Evolutionary conservation across 2,113 vertebrate species (phyloP), one percentile per base, ranked within the genome.

Genomic region (Alouatta palliata): DNA sequence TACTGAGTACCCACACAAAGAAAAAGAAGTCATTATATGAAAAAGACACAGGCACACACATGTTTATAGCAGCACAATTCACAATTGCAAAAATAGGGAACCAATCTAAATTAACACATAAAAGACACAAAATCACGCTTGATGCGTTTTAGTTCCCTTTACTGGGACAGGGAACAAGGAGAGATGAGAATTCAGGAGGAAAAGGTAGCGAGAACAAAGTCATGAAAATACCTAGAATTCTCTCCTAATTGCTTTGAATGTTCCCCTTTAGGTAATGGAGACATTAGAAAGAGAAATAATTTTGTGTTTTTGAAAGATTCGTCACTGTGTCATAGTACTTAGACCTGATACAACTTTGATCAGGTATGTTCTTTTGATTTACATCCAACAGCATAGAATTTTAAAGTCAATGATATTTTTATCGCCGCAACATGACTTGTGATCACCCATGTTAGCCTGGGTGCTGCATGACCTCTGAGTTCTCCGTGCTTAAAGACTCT

Each of bases 121-220:
- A 30, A 54, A 64, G 35, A 30, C 6, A 1, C 5, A 0, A 1
- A 7, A 32, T 25, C 17, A 7, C 2, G 1, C 43, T 10, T 20
- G 1, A 6, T 8, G 3, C 12, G 2, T 45, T 23, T 79, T 2
- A 12, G 17, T 30, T 35, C 2, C 20, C 11, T 8, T 77, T 47
- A 2, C 27, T 35, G 16, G 27, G 4, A 8, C 7, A 27, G 8
- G 9, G 1, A n/a, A 10, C 5, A 5, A 3, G 8, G n/a, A 43
- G 35, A 43, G 23, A 8, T 6, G 32, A 16, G 20, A 14, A 25
- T 47, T n/a, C 43, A 32, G 10, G 1, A 0, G 45, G 70, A 35
- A 43, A 16, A 1, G 19, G 16, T 43, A 40, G 6, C 1, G 9
- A 37, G 1, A 76, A 5, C 21, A 12, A 27, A 40, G 54, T 71